phyloP scores from a whole-genome alignment of 2,888 invertebrate species.

The Rhamphomyia laevipes region DNA sequence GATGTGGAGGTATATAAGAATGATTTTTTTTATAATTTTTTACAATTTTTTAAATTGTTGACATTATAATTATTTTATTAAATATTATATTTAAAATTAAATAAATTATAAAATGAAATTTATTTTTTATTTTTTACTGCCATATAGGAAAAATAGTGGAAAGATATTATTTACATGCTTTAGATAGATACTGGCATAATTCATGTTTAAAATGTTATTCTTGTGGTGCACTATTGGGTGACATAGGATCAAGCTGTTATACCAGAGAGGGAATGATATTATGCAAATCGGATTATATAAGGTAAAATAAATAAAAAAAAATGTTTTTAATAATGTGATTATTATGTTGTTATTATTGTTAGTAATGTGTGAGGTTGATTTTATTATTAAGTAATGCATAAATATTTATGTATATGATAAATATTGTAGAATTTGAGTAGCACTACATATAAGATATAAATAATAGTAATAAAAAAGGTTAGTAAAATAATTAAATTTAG shows the following conservation, averaged over 20 bases:
- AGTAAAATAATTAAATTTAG: too few species aligned
- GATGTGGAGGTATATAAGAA: constrained; percentile 54
- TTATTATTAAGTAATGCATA: too few species aligned
- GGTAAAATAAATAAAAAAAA: constrained; percentile 43
- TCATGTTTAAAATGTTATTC: constrained; percentile 84
- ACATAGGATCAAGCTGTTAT: constrained; percentile 81
- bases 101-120: background rate
- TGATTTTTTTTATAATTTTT: too few species aligned
- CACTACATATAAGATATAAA: too few species aligned
- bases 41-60: background rate
- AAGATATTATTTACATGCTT: constrained; percentile 74
- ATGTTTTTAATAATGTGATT: background rate
- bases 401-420: too few species aligned
- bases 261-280: constrained; percentile 85
- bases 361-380: too few species aligned
- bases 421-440: too few species aligned
- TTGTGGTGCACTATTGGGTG: constrained; percentile 75
- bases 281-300: constrained; percentile 85
- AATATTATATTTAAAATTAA: background rate
- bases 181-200: constrained; percentile 91
- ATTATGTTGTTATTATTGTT: too few species aligned
- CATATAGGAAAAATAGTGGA: constrained; percentile 59
- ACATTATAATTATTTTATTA: background rate
- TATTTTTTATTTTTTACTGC: constrained; percentile 1
- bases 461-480: too few species aligned